A percentile compares a stretch with the other conserved stretches of the same genome.
These are phyloP conservation scores for Stratiomys singularior DNA, from an alignment of 2,888 invertebrate genomes.

Conservation along the genomic window DNA sequence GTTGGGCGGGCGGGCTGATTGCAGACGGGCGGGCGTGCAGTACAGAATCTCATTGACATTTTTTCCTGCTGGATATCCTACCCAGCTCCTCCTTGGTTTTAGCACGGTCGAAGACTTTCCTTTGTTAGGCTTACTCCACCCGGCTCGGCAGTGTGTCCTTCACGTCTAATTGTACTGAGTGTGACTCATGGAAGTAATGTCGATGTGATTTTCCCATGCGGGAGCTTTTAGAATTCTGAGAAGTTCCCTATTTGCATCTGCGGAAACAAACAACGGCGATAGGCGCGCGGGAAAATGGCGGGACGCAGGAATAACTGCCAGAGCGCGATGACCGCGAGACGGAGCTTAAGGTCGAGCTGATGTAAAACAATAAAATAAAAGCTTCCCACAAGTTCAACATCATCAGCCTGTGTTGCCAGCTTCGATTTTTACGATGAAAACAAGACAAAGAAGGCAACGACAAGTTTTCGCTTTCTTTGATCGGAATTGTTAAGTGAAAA, in stretches of 20 bases:
- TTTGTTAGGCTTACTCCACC: not conserved
- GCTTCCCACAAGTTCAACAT: slow-evolving; percentile 1
- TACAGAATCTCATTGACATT: too few species aligned
- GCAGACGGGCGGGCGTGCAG: too few species aligned
- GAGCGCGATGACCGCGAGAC: slow-evolving; percentile 11
- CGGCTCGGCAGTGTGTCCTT: not conserved
- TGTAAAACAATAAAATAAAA: not conserved
- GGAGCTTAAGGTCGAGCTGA: not conserved
- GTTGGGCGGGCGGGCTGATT: too few species aligned
- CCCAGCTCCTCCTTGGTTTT: too few species aligned
- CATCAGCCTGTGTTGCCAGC: not conserved
- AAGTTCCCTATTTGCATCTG: not conserved
- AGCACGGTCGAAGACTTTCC: not conserved
- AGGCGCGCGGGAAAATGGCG: not conserved
- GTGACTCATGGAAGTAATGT: not conserved
- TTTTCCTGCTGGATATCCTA: too few species aligned
- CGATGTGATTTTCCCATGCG: not conserved
- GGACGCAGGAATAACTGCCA: not conserved
- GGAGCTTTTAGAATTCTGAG: not conserved
- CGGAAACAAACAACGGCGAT: not conserved
- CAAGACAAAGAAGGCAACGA: too few species aligned
- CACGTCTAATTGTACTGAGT: not conserved
- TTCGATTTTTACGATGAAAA: too few species aligned
- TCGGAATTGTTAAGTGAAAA: not conserved
- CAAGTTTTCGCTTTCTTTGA: too few species aligned